These are phyloP conservation scores for Amphibalanus amphitrite DNA, from an alignment of 1,140 invertebrate genomes.

Conservation along the genomic window DNA sequence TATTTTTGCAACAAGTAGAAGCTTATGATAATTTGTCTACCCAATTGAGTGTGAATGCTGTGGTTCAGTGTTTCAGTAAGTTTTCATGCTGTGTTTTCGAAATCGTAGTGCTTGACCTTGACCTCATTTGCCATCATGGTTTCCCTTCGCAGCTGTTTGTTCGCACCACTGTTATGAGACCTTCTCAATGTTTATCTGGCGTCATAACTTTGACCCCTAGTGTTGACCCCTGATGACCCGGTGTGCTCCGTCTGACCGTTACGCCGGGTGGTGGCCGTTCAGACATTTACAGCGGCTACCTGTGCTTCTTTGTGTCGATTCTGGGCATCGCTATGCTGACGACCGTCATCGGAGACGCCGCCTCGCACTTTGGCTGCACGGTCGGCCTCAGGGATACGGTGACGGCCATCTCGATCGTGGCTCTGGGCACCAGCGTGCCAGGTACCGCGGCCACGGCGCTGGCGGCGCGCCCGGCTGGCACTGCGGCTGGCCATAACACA, in stretches of 20 bases:
- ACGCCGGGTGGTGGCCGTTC: neutral
- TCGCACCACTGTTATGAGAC: neutral
- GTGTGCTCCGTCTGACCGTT: neutral
- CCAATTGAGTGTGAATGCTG: no score
- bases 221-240: neutral
- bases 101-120: neutral
- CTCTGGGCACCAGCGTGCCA: conserved; percentile 43
- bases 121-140: neutral
- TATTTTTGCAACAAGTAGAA: neutral
- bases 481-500: no score
- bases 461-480: neutral
- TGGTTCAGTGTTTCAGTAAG: no score
- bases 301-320: conserved; percentile 42
- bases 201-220: neutral
- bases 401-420: conserved; percentile 47
- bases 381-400: conserved; percentile 43
- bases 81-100: no score
- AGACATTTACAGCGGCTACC: conserved; percentile 36
- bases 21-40: no score
- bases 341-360: conserved; percentile 46
- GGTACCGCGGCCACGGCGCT: conserved; percentile 25
- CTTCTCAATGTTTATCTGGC: neutral
- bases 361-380: conserved; percentile 46
- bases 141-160: neutral
- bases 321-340: conserved; percentile 42